Conservation (phyloP, 2,113 vertebrate genomes). For the Tetrax tetrax region DNA sequence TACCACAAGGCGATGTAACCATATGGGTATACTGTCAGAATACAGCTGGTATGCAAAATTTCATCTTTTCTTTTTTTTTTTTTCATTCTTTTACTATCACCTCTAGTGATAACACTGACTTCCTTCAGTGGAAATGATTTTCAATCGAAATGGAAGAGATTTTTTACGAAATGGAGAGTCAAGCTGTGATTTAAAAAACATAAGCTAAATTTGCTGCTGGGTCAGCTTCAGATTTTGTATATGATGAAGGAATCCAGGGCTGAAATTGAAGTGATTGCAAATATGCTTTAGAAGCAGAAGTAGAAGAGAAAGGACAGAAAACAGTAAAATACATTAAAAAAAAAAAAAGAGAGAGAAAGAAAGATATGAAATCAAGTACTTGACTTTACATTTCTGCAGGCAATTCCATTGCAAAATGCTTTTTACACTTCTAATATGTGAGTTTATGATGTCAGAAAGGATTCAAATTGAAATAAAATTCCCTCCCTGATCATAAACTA, state of each 20-base stretch:
- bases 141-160: not conserved
- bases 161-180: not conserved
- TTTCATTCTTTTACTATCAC: not conserved
- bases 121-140: not conserved
- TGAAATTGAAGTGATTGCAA: not conserved
- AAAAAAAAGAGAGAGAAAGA: not conserved
- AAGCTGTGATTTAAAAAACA: not conserved
- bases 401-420: not conserved
- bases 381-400: not conserved
- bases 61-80: fast-evolving
- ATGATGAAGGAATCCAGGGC: not conserved
- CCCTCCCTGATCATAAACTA: not conserved
- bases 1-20: not conserved
- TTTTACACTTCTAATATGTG: not conserved
- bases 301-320: not conserved
- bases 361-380: not conserved
- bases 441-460: not conserved
- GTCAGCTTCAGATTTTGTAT: not conserved
- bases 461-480: not conserved
- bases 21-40: not conserved
- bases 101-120: not conserved
- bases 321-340: not conserved
- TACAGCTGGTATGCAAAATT: not conserved
- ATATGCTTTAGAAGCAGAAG: not conserved
- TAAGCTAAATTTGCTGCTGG: not conserved